These are phyloP conservation scores for Panurus biarmicus DNA, from an alignment of 2,113 vertebrate species.

Conservation along the genomic window DNA sequence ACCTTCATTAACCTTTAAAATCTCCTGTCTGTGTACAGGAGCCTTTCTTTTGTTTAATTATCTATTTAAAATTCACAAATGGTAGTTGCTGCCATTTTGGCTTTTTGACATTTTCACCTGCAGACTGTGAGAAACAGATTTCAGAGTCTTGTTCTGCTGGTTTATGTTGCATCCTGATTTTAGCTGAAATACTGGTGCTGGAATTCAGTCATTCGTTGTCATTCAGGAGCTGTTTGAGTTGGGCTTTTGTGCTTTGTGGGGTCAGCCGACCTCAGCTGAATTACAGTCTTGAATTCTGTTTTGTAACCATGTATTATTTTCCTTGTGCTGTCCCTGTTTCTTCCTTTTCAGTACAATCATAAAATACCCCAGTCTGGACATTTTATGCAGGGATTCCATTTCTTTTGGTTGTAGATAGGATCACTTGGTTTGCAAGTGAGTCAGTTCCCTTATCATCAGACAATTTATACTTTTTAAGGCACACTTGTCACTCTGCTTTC, in stretches of 20 bases:
- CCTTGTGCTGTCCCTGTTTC: background rate
- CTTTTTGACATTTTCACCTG: conserved; percentile 53
- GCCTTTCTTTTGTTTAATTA: conserved; percentile 17
- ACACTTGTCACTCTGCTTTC: background rate
- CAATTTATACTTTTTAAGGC: background rate
- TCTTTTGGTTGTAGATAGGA: background rate
- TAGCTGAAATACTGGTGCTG: background rate
- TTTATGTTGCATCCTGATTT: conserved; percentile 30
- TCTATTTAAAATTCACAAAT: conserved; percentile 50
- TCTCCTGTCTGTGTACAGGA: background rate
- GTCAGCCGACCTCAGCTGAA: conserved; percentile 34
- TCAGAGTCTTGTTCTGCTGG: background rate
- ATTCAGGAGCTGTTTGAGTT: conserved; percentile 27
- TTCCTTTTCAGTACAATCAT: background rate
- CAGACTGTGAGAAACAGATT: conserved; percentile 29
- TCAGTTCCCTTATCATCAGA: background rate
- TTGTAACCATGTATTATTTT: conserved; percentile 10
- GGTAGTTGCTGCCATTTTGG: conserved; percentile 24
- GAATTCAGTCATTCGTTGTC: conserved; percentile 6
- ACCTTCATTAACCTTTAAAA: conserved; percentile 61
- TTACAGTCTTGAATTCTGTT: conserved; percentile 26
- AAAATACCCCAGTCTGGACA: conserved; percentile 5
- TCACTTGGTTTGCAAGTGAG: background rate
- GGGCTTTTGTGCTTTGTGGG: conserved; percentile 9
- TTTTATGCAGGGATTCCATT: background rate